Evolutionary conservation across 2,797 vertebrate species (phyloP), one percentile per base, ranked within the genome.

Genomic region (Acanthurus lineatus): DNA sequence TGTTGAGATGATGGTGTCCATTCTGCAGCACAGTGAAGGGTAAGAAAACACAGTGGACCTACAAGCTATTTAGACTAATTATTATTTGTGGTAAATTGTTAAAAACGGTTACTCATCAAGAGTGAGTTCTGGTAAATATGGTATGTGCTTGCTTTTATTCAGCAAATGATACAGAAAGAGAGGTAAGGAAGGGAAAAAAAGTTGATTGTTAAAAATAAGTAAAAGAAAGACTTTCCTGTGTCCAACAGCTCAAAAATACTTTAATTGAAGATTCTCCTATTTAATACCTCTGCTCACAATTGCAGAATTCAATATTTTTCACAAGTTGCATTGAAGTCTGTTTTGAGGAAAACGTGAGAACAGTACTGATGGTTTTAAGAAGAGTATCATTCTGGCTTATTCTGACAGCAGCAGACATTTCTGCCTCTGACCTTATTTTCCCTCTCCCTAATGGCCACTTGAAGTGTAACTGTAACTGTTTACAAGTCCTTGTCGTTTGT

Each of bases 21-120:
- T 99, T 44, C 92, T 99, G 49, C 98, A 99, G 86, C 98, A 99
- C 93, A 96, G 95, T 62, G 97, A 99, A 93, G 97, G 97, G 98
- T 99, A 91, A 92, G 96, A 45, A 11, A 9, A 44, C 88, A 60
- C 15, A 38, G 1, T 12, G 7, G 42, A 54, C 17, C 38, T 25
- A 35, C 64, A 32, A 49, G 14, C n/a, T 38, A 44, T 25, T 3
- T n/a, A 44, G 44, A 15, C 32, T 9, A 32, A 35, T 66, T 51
- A 5, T 48, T 40, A 47, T 49, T 57, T 3, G 38, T 47, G 9
- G 5, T 45, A 10, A 4, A 32, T 47, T 25, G 3, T 25, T 25
- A 25, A 25, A 2, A 2, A 25, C 3, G 25, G 3, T 25, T 25
- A 25, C 25, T 25, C 25, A 25, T 25, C 25, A 25, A 25, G 25